A percentile compares a stretch with the other conserved stretches of the same genome.
These are phyloP conservation scores for Lepidotrigona ventralis DNA, from an alignment of 1,140 invertebrate genomes.

Conservation along the genomic window DNA sequence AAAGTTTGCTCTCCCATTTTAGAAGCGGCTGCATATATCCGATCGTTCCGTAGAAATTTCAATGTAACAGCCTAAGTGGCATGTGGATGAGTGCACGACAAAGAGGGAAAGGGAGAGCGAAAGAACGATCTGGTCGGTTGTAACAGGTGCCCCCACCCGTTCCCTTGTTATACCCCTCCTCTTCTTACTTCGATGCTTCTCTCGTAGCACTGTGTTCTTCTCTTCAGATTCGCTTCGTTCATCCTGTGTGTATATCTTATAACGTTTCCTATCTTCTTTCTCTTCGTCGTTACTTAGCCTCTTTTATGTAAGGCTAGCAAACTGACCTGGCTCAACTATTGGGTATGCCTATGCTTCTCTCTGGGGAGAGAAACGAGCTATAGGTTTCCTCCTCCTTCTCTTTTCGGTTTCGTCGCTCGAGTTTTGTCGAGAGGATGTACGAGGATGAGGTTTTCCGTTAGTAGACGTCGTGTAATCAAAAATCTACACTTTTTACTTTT, in stretches of 20 bases:
- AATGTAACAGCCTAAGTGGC: constrained; percentile 64
- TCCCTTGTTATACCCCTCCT: neutral
- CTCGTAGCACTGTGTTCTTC: constrained; percentile 23
- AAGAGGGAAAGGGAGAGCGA: constrained; percentile 39
- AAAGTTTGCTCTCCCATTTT: constrained; percentile 15
- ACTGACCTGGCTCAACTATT: constrained; percentile 70
- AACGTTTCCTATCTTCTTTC: constrained; percentile 58
- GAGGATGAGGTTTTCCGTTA: neutral
- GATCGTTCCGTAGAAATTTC: constrained; percentile 55
- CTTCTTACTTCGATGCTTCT: constrained; percentile 19
- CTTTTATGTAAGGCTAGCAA: constrained; percentile 61
- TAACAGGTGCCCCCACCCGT: constrained; percentile 64
- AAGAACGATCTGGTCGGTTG: constrained; percentile 57
- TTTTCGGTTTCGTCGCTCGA: constrained; percentile 24
- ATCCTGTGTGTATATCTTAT: constrained; percentile 50
- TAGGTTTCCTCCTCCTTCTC: neutral
- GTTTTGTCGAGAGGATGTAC: neutral
- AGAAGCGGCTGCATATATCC: constrained; percentile 18
- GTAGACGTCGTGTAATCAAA: neutral
- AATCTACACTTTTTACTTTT: neutral
- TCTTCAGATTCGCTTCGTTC: constrained; percentile 31
- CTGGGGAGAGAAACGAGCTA: neutral
- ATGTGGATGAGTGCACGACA: constrained; percentile 44
- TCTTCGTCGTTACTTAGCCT: constrained; percentile 50
- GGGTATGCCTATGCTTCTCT: constrained; percentile 9